Evolutionary conservation across 2,888 invertebrate species (phyloP).

Genomic region (Sesia bembeciformis): DNA sequence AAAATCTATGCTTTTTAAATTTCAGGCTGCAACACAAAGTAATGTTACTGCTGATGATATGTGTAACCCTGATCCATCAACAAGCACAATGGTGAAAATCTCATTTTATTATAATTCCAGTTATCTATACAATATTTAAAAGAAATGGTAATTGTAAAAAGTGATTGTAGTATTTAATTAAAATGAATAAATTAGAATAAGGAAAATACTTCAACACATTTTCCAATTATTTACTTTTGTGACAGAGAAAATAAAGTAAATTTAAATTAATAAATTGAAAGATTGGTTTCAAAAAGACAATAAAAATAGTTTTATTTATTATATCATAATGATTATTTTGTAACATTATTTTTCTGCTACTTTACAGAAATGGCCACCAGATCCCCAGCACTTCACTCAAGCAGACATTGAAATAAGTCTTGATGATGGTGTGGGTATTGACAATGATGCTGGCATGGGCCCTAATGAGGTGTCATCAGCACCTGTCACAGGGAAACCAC

Average conservation of each 20-base stretch:
- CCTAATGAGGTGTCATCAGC: conserved; percentile 41
- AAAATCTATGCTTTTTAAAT: not conserved
- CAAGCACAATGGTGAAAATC: conserved; percentile 27
- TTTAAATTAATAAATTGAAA: no score
- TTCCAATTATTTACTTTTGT: no score
- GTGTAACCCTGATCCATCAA: conserved; percentile 26
- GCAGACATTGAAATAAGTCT: conserved; percentile 31
- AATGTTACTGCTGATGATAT: conserved; percentile 22
- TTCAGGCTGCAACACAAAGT: conserved; percentile 22
- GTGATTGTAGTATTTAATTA: no score
- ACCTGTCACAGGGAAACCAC: conserved; percentile 26
- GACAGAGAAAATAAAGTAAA: no score
- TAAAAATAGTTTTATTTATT: not conserved
- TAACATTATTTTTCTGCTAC: not conserved
- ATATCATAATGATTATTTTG: not conserved
- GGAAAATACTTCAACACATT: no score
- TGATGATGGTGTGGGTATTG: conserved; percentile 24
- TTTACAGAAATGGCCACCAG: conserved; percentile 38
- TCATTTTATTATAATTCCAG: no score
- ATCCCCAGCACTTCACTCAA: conserved; percentile 29
- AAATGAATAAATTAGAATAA: no score
- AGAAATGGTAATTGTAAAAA: no score
- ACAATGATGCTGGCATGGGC: conserved; percentile 27
- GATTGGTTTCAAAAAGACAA: no score
- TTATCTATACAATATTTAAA: no score